These are phyloP conservation scores for Microcebus lehilahytsara DNA, from an alignment of 2,113 vertebrate genomes.

Conservation along the genomic window DNA sequence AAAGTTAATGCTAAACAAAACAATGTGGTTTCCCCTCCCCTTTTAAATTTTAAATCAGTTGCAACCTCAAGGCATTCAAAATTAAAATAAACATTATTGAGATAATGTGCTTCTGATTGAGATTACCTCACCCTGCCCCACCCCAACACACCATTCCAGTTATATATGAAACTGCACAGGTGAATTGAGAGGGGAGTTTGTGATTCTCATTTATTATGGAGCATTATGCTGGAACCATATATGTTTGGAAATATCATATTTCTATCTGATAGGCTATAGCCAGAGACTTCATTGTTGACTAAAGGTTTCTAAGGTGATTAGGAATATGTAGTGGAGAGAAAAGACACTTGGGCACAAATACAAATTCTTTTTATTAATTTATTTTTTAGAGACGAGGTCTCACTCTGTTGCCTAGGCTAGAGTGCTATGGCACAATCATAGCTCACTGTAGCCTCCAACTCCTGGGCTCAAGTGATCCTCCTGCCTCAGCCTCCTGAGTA, in stretches of 20 bases:
- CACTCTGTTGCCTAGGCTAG: too few species aligned
- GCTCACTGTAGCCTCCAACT: too few species aligned
- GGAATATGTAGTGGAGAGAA: background rate
- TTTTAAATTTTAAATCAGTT: background rate
- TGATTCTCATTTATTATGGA: background rate
- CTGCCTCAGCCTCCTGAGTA: too few species aligned
- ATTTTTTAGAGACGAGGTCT: too few species aligned
- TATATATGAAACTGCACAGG: background rate
- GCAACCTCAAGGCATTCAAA: background rate
- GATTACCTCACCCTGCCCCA: background rate
- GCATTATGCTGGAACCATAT: background rate
- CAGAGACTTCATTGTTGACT: background rate
- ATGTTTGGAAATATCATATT: background rate
- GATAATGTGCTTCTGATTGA: background rate
- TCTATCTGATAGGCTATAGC: background rate
- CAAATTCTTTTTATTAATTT: background rate
- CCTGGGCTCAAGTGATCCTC: too few species aligned
- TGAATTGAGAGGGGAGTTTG: background rate
- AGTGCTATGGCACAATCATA: too few species aligned
- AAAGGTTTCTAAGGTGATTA: background rate
- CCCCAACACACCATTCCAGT: background rate
- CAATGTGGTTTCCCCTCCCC: background rate
- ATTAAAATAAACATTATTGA: background rate
- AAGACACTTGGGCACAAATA: background rate
- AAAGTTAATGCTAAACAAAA: background rate